Base-by-base conservation (phyloP, 1,140 invertebrate genomes). In the Drosophila pandora region DNA sequence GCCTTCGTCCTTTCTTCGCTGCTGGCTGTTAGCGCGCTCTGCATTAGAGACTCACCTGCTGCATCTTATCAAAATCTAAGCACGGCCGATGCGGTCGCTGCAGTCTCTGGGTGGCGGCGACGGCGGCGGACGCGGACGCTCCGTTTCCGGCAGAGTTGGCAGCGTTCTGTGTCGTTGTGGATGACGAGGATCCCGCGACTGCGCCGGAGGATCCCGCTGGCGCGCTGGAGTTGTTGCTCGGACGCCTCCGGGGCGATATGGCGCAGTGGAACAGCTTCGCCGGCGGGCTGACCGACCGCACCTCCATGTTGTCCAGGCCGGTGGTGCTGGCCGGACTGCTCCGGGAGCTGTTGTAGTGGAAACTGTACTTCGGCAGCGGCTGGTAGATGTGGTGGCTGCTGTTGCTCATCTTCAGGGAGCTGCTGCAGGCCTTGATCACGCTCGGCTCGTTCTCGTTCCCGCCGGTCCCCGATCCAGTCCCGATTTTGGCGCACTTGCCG, bases 51-150 rank as follows among this genome's bases (percentile, higher is more conserved):
- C 85, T 91, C 74, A 91, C 91, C 76, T 91, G 91, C 93, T 98
- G 97, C 97, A 98, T 98, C 94, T 98, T 98, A 93, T 98, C 97
- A 92, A 98, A 98, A 93, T 98, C 97, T 89, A 98, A 94, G 93
- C 96, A 97, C 72, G 97, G 97, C 91, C 97, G 94, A 87, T 96
- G 96, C 68, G 94, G 93, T 76, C 94, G 92, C 81, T 94, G 93
- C 62, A 93, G 94, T 87, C 93, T 94, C 93, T 69, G 94, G 88
- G 93, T 94, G 92, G 92, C 94, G 62, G 81, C 79, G 41, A 78
- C 73, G 50, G 75, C 56, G 62, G 71, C 76, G 52, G 43, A 49
- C 13, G 55, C 55, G 53, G 62, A 49, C 13, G 55, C 55, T 48
- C 58, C 76, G 47, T 75, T 67, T 62, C 62, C 62, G 28, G 55